A percentile compares a stretch with the other conserved stretches of the same genome.
These are phyloP conservation scores for Euschistus heros DNA, from an alignment of 1,140 invertebrate genomes.

Conservation along the genomic window DNA sequence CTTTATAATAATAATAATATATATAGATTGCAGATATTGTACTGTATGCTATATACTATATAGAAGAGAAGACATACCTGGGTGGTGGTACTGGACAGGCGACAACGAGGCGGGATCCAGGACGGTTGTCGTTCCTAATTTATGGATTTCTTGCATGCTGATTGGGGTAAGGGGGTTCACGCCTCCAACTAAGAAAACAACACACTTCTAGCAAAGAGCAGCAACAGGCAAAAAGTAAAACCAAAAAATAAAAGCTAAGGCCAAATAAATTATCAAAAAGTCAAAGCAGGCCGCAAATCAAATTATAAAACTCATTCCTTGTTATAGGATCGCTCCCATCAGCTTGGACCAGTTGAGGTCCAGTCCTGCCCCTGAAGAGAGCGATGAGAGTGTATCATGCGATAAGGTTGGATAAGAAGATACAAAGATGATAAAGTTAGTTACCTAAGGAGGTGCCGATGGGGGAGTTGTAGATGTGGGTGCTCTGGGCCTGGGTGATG, in stretches of 20 bases:
- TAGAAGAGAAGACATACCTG: constrained; percentile 24
- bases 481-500: constrained; percentile 51
- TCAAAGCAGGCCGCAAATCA: neutral
- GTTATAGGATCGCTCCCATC: no score
- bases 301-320: neutral
- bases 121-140: constrained; percentile 29
- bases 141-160: constrained; percentile 63
- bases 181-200: constrained; percentile 41
- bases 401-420: no score
- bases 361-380: no score
- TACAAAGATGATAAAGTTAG: constrained; percentile 27
- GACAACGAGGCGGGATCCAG: constrained; percentile 29
- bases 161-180: constrained; percentile 63
- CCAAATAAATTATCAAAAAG: neutral
- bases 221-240: constrained; percentile 19
- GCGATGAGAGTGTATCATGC: no score
- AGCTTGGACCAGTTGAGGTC: no score
- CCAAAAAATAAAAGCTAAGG: constrained; percentile 8
- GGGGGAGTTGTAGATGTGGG: constrained; percentile 61
- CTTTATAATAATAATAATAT: no score
- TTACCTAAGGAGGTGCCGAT: constrained; percentile 61
- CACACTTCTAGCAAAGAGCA: constrained; percentile 23
- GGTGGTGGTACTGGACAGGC: constrained; percentile 29
- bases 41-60: no score
- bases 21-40: no score